Evolutionary conservation across 2,113 vertebrate genomes (phyloP), one percentile per base, ranked within the genome.

Genomic region (Dicentrarchus labrax): DNA sequence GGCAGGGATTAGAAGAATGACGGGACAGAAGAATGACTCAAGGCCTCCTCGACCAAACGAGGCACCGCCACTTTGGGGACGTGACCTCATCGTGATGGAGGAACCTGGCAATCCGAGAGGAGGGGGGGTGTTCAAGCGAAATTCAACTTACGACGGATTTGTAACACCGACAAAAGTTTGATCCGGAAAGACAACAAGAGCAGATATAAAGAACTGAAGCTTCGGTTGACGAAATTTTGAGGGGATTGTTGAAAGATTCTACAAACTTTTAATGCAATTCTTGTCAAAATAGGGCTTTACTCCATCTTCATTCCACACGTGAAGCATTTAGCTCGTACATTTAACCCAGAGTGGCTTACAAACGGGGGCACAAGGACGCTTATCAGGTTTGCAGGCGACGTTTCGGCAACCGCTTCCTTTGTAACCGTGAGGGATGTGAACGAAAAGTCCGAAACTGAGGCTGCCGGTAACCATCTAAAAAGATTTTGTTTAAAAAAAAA

Each of bases 1-100:
- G 69, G 76, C 12, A 0, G 72, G 84, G 80, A 86, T 88, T 77
- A 84, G 54, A 59, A 61, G 57, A 72, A 53, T 43, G 59, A 47
- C 45, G 45, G 13, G 45, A 78, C 39, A 67, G 43, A 9, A 50
- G 61, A 84, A 12, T 59, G 76, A 78, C 53, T 80, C 59, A 11
- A 45, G 54, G 72, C 56, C 72, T 80, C 10, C 48, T 59, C 12
- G 11, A 74, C 68, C 60, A 72, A 72, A 45, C 30, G 0, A 43
- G 62, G n/a, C 13, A 2, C 50, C 5, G 4, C 22, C 8, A 21
- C 54, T 70, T 16, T 54, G 71, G 45, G 64, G 64, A 74, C 36
- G n/a, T 8, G 60, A 74, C 62, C 68, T 62, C 39, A 5, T 41
- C n/a, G 1, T 54, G 64, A 47, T 9, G 9, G 7, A 12, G 15